These are phyloP conservation scores for Diplazon laetatorius DNA, from an alignment of 2,888 invertebrate species.

Conservation along the genomic window DNA sequence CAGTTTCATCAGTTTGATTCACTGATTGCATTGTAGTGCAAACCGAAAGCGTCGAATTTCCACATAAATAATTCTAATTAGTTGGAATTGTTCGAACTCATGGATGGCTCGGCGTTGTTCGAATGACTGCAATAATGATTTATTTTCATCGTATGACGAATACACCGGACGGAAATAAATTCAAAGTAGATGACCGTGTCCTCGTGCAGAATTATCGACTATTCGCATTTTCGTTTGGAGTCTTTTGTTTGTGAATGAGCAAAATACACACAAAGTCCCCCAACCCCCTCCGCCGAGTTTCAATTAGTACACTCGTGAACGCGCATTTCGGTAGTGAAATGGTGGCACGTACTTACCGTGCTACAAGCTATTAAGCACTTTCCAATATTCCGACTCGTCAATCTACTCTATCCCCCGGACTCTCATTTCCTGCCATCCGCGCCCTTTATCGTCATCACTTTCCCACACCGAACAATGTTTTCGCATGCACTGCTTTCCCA, in stretches of 20 bases:
- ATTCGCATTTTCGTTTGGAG: conserved; percentile 36
- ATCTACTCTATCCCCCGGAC: conserved; percentile 26
- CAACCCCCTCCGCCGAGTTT: conserved; percentile 19
- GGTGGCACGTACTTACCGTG: conserved; percentile 46
- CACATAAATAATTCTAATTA: conserved; percentile 11
- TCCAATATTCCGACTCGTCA: conserved; percentile 51
- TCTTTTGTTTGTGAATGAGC: conserved; percentile 34
- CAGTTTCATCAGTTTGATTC: not conserved
- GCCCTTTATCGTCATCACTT: conserved; percentile 21
- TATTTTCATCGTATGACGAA: conserved; percentile 17
- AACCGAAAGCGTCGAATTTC: not conserved
- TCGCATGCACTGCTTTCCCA: not conserved
- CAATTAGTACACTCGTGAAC: conserved; percentile 51
- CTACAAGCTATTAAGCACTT: conserved; percentile 53
- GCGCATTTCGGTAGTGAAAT: conserved; percentile 48
- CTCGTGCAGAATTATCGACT: conserved; percentile 17
- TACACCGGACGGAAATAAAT: not conserved
- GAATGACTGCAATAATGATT: conserved; percentile 34
- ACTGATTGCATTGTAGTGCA: not conserved
- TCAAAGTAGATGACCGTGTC: conserved; percentile 6
- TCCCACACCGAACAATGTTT: conserved; percentile 5
- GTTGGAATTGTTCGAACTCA: not conserved
- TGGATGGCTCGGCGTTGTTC: conserved; percentile 4
- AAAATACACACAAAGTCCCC: no score
- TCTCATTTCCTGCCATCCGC: not conserved